These are phyloP conservation scores for Etheostoma nigrum DNA, from an alignment of 2,797 vertebrate genomes.

Conservation along the genomic window DNA sequence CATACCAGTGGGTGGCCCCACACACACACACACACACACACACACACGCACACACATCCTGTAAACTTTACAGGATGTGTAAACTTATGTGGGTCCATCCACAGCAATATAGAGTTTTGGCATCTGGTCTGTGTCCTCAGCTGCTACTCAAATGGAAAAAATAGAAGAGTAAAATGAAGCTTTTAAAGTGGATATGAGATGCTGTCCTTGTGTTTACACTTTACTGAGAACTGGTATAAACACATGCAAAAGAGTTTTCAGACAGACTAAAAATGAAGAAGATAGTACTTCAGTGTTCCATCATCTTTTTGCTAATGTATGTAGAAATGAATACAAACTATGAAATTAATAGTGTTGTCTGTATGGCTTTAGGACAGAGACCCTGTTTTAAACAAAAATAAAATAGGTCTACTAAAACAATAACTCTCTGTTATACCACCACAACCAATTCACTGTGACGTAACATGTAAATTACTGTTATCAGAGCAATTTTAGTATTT, in stretches of 20 bases:
- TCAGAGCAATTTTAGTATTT: background rate
- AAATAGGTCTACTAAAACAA: background rate
- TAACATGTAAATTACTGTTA: background rate
- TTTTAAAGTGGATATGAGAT: background rate
- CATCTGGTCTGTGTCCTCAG: slow-evolving; percentile 5
- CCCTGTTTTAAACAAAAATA: background rate
- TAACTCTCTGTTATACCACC: background rate
- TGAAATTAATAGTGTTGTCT: background rate
- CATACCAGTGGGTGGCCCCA: slow-evolving; percentile 52
- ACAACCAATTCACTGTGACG: background rate
- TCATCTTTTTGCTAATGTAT: background rate
- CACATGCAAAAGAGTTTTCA: background rate
- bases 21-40: slow-evolving; percentile 14
- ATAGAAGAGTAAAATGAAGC: background rate
- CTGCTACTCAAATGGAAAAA: background rate
- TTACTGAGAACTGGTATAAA: slow-evolving; percentile 6
- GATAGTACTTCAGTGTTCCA: background rate
- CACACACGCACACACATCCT: background rate
- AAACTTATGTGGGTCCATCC: slow-evolving; percentile 8
- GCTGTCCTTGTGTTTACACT: slow-evolving; percentile 37
- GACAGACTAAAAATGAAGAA: background rate
- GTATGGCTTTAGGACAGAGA: background rate
- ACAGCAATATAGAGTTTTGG: background rate
- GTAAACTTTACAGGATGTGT: slow-evolving; percentile 50
- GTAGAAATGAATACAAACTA: background rate